Evolutionary conservation across 2,797 vertebrate genomes (phyloP), one percentile per base, ranked within the genome.

Genomic region (Scyliorhinus canicula): DNA sequence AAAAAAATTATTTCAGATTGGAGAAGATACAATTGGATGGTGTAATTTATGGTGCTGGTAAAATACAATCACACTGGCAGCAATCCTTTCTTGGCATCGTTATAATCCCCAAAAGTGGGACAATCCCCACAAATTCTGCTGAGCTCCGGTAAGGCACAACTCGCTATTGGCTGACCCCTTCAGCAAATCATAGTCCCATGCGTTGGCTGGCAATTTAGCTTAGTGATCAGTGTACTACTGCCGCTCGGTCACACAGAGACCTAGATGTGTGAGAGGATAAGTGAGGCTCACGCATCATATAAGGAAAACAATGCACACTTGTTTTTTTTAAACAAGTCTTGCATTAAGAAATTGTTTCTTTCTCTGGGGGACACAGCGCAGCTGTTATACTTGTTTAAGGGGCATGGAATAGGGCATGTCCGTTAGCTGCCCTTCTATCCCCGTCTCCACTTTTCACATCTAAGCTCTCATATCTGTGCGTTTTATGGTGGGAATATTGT

Each of bases 251-350:
- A 67, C 63, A 2, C 63, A 47, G 26, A 50, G 91, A 93, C 91
- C 91, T 67, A 26, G 2, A 93, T 26, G 65, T 93, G 91, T 69
- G 91, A 44, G 63, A 69, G 44, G 91, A n/a, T 69, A 52, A 52
- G 31, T 44, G 63, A 55, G 88, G n/a, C 24, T 93, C 91, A 93
- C 24, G 63, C 44, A 44, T 67, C 63, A 26, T 31, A 44, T 31
- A 93, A 65, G 26, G 40, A 93, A 60, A 93, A 93, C 91, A 93
- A 69, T 93, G 93, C 47, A 7, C 65, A 7, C 65, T 93, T 93
- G 93, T 93, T 93, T 31, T 86, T 86, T 86, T 4, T 4, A 50
- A 44, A 67, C 1, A 28, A 52, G 69, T 28, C 26, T 52, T 50
- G 47, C 44, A 67, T 69, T 93, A 67, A 2, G 4, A 35, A 93